phyloP scores from a whole-genome alignment of 2,113 vertebrate genomes.

The Ameiurus melas region DNA sequence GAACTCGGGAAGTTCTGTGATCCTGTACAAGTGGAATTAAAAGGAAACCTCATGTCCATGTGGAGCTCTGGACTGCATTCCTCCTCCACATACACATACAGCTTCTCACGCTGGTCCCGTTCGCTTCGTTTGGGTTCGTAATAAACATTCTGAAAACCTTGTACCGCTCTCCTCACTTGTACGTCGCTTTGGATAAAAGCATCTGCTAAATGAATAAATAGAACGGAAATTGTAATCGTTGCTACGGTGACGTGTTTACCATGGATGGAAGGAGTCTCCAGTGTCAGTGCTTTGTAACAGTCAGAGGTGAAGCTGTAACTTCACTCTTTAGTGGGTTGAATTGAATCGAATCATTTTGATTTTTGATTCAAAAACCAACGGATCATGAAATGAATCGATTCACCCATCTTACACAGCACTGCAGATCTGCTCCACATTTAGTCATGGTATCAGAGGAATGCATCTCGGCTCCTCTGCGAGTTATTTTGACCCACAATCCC shows the following conservation, averaged over 20 bases:
- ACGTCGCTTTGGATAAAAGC: too few species aligned
- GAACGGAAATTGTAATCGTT: too few species aligned
- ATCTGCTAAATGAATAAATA: too few species aligned
- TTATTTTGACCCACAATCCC: slow-evolving; percentile 6
- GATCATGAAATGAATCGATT: neutral
- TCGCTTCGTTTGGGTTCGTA: neutral
- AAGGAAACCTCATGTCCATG: neutral
- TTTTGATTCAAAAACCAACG: neutral
- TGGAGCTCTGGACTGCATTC: neutral
- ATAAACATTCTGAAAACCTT: neutral
- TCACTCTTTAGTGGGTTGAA: neutral
- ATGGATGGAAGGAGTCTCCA: neutral
- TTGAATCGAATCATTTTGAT: neutral
- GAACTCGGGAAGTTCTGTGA: neutral
- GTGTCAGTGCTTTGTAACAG: neutral
- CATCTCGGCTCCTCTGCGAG: neutral
- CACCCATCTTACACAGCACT: neutral
- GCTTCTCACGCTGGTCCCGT: neutral
- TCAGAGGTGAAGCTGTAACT: neutral
- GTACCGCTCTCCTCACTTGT: too few species aligned
- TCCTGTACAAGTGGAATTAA: neutral
- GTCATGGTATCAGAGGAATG: neutral
- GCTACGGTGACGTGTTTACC: neutral
- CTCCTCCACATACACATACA: neutral
- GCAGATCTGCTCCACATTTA: neutral